These are phyloP conservation scores for Uropetala carovei DNA, from an alignment of 2,888 invertebrate genomes.

Conservation along the genomic window DNA sequence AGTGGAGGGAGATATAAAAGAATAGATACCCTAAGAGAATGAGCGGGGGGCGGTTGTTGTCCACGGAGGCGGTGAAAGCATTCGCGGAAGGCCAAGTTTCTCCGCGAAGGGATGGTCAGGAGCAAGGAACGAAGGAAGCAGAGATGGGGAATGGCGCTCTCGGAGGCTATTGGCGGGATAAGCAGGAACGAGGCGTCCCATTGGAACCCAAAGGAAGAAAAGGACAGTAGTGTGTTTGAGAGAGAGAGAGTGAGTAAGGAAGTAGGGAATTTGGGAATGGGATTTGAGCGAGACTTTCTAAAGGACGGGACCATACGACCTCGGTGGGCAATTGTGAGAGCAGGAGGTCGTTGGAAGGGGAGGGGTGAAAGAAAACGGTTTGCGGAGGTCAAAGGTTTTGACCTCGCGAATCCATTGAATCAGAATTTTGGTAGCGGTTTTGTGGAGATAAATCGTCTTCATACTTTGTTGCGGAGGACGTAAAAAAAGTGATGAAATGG, in stretches of 20 bases:
- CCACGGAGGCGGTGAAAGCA: neutral
- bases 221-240: neutral
- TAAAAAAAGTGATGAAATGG: neutral
- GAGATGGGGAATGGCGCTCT: neutral
- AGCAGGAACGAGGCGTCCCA: neutral
- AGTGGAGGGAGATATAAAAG: too few species aligned
- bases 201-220: neutral
- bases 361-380: neutral
- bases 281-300: neutral
- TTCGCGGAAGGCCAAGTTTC: too few species aligned
- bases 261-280: slow-evolving; percentile 11
- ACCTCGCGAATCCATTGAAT: neutral
- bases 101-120: neutral
- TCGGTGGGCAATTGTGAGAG: neutral
- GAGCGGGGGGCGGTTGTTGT: neutral
- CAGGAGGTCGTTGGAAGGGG: neutral
- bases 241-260: neutral
- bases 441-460: slow-evolving; percentile 32
- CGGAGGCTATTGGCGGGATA: neutral
- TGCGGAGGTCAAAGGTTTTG: neutral
- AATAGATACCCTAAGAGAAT: slow-evolving; percentile 3
- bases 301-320: neutral
- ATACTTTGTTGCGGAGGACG: neutral
- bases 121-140: neutral
- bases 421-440: slow-evolving; percentile 41